Evolutionary conservation across 2,797 vertebrate genomes (phyloP), one percentile per base, ranked within the genome.

Genomic region (Jordanella pulchra): DNA sequence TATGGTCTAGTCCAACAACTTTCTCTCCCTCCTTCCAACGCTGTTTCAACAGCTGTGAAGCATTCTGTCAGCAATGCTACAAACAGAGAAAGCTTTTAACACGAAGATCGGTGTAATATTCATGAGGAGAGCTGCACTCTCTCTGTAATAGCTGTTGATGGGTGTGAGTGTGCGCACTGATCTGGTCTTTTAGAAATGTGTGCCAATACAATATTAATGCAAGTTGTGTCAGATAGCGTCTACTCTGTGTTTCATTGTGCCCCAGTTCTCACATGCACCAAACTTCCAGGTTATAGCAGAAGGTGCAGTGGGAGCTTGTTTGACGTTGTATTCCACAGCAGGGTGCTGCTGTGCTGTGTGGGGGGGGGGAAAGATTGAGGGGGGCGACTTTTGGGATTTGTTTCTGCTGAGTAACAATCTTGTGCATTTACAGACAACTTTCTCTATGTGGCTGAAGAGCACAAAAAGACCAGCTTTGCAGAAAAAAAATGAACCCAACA

Each of bases 51-150:
- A 91, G 82, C 87, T 82, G 86, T 75, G 85, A 47, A 79, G 81
- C 71, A 76, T 79, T 80, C 87, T 78, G 76, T 77, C 82, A 69
- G 67, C 32, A 7, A 75, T 85, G 85, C 87, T 79, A 81, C 18
- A 13, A 73, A 73, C 83, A 80, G 51, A 82, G 80, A 76, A 88
- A 85, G 88, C 90, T 91, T 90, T 92, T 86, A 90, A 86, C 86
- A 79, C 73, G 42, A 74, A 81, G 76, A 87, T 45, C 75, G 80
- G 86, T 93, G 83, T 86, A 92, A 92, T 89, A 93, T 93, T 92
- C 85, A 92, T 91, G 86, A 91, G 87, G 66, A 80, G 67, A 67
- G 89, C 86, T 85, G 80, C 78, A 82, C 85, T 89, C 85, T 81
- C 77, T 56, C 77, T 80, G 81, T 75, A 69, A 85, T 73, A 86